These are phyloP conservation scores for Tenthredo notha DNA, from an alignment of 2,888 invertebrate genomes.

Conservation along the genomic window DNA sequence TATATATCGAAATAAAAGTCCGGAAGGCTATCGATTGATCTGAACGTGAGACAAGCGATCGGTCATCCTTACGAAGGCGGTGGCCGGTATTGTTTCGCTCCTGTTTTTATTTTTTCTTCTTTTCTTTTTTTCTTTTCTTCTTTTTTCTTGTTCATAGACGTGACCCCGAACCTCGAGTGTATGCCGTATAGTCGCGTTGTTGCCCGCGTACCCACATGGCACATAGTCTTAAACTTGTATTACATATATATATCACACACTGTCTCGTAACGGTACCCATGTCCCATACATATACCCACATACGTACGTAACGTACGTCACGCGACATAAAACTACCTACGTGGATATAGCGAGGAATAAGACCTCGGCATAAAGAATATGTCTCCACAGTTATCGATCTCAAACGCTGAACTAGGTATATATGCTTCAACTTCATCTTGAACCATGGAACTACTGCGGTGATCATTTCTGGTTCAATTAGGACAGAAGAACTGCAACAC, in stretches of 20 bases:
- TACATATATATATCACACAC: slow-evolving; percentile 7
- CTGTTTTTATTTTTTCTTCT: neutral
- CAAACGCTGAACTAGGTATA: neutral
- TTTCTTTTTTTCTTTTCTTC: neutral
- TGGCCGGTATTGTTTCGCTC: slow-evolving; percentile 27
- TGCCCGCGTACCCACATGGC: slow-evolving; percentile 21
- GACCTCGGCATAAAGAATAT: neutral
- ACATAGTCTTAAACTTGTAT: slow-evolving; percentile 14
- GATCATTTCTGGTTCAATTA: slow-evolving; percentile 4
- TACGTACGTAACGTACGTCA: neutral
- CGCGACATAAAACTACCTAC: slow-evolving; percentile 27
- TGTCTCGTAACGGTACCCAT: slow-evolving; percentile 41
- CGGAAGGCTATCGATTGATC: slow-evolving; percentile 46
- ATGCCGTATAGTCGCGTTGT: slow-evolving; percentile 3
- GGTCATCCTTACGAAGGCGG: slow-evolving; percentile 31
- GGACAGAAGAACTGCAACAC: slow-evolving; percentile 16
- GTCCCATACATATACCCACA: neutral
- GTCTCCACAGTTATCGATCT: slow-evolving; percentile 7
- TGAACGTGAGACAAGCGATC: slow-evolving; percentile 43
- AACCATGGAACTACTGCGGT: neutral
- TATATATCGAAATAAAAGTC: slow-evolving; percentile 18
- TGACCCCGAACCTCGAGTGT: slow-evolving; percentile 32
- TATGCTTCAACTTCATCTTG: too few species aligned
- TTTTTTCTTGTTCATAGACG: neutral
- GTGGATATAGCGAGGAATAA: slow-evolving; percentile 1